A percentile compares a stretch with the other conserved stretches of the same genome.
Evolutionary conservation across 2,888 invertebrate species (phyloP).

Genomic region (Phengaris alcon): DNA sequence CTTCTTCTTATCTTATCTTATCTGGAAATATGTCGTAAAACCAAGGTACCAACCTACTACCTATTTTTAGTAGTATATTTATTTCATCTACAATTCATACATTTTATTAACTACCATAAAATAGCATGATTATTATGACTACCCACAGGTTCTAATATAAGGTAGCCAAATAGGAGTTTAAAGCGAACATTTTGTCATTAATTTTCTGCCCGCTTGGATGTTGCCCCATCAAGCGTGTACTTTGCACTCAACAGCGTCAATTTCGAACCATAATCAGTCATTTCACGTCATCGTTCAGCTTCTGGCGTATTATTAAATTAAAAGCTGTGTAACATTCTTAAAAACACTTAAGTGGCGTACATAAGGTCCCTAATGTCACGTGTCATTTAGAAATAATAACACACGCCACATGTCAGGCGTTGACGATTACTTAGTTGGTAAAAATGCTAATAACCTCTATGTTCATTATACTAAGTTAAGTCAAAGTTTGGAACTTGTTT

Average conservation of each 20-base stretch:
- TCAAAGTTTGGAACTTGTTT: too few species aligned
- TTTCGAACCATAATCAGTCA: slow-evolving; percentile 21
- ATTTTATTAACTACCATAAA: too few species aligned
- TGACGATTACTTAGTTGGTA: neutral
- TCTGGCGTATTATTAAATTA: slow-evolving; percentile 23
- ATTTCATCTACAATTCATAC: too few species aligned
- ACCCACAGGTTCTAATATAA: neutral
- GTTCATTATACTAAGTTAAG: too few species aligned
- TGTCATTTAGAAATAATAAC: neutral
- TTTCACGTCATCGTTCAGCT: slow-evolving; percentile 21
- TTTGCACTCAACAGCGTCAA: slow-evolving; percentile 23
- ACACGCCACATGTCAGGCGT: neutral
- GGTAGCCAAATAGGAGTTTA: neutral
- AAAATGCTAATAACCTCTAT: too few species aligned
- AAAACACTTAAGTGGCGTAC: neutral
- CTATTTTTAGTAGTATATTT: too few species aligned
- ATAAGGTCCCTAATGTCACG: neutral
- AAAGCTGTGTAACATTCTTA: slow-evolving; percentile 8
- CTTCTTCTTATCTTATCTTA: too few species aligned
- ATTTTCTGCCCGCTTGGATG: neutral
- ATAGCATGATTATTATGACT: neutral
- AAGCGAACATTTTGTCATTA: slow-evolving; percentile 23
- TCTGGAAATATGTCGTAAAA: too few species aligned
- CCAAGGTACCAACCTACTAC: too few species aligned
- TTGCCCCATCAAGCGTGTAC: slow-evolving; percentile 11